Percentiles rank a stretch among this genome's conserved stretches.
Evolutionary conservation across 2,888 invertebrate species (phyloP).

Genomic region (Megastigmus dorsalis): DNA sequence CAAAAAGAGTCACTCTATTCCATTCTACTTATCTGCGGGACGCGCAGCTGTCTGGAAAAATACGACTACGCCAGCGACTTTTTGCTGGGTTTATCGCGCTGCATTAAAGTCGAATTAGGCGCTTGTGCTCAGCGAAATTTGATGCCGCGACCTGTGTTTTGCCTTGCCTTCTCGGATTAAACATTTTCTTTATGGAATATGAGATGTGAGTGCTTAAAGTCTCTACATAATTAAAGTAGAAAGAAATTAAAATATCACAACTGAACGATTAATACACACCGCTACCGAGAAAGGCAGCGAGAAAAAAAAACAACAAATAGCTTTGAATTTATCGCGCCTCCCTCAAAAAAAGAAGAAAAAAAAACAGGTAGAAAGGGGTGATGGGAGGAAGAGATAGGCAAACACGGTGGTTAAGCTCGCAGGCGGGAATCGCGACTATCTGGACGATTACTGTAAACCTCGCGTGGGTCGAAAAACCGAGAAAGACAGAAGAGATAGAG

Average conservation of each 20-base stretch:
- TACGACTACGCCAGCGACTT: no score
- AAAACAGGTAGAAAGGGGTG: not conserved
- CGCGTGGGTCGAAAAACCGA: not conserved
- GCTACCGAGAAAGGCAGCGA: not conserved
- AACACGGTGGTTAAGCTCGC: not conserved
- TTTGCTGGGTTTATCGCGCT: slow-evolving; percentile 19
- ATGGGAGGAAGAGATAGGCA: not conserved
- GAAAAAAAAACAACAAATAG: not conserved
- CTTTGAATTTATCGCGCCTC: no score
- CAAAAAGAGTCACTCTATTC: not conserved
- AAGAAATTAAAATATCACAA: no score
- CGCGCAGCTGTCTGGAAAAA: not conserved
- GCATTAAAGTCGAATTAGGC: slow-evolving; percentile 8
- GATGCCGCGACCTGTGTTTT: not conserved
- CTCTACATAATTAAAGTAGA: no score
- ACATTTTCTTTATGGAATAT: no score
- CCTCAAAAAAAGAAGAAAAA: not conserved
- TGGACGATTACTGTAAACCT: slow-evolving; percentile 1
- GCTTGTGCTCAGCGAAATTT: not conserved
- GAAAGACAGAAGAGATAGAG: not conserved
- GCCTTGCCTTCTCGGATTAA: no score
- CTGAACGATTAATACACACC: not conserved
- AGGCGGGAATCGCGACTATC: not conserved
- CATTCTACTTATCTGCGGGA: not conserved
- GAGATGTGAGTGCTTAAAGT: no score